Percentiles rank a stretch among this genome's conserved stretches.
These are phyloP conservation scores for Lagorchestes hirsutus DNA, from an alignment of 2,797 vertebrate species.

Conservation along the genomic window DNA sequence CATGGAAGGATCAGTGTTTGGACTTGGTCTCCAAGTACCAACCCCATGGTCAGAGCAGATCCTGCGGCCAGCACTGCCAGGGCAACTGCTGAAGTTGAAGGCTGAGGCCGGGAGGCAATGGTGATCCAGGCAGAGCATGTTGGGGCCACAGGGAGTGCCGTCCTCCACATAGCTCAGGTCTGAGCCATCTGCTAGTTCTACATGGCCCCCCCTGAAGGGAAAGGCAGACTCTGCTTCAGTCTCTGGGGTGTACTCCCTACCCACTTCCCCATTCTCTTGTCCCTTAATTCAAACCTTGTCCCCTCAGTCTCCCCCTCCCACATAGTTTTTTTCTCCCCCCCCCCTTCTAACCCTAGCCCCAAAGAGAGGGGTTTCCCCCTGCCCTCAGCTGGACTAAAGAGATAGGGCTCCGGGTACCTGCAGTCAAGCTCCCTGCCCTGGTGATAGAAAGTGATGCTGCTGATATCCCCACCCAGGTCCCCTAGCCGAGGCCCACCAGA, in stretches of 20 bases:
- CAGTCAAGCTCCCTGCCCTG: conserved; percentile 96
- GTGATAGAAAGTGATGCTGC: conserved; percentile 95
- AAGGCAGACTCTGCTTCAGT: neutral
- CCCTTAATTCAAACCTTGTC: neutral
- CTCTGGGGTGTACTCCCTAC: neutral
- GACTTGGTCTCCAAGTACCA: conserved; percentile 76
- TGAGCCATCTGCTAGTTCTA: conserved; percentile 93
- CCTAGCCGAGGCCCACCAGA: conserved; percentile 91
- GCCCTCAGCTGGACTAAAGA: neutral
- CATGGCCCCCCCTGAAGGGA: conserved; percentile 91
- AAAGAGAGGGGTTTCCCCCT: neutral
- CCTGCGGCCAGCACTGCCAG: conserved; percentile 88
- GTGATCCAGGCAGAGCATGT: conserved; percentile 95
- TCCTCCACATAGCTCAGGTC: conserved; percentile 96
- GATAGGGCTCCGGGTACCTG: conserved; percentile 85
- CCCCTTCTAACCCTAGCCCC: neutral
- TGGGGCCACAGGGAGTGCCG: conserved; percentile 94
- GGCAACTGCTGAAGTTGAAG: conserved; percentile 95
- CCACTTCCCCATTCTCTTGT: neutral
- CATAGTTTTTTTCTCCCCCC: neutral
- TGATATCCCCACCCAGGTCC: conserved; percentile 93
- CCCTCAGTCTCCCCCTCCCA: neutral
- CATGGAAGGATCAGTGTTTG: neutral
- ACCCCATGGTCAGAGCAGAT: conserved; percentile 95
- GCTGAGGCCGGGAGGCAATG: conserved; percentile 93